Evolutionary conservation across 2,888 invertebrate genomes (phyloP), one percentile per base, ranked within the genome.

Genomic region (Apeira syringaria): DNA sequence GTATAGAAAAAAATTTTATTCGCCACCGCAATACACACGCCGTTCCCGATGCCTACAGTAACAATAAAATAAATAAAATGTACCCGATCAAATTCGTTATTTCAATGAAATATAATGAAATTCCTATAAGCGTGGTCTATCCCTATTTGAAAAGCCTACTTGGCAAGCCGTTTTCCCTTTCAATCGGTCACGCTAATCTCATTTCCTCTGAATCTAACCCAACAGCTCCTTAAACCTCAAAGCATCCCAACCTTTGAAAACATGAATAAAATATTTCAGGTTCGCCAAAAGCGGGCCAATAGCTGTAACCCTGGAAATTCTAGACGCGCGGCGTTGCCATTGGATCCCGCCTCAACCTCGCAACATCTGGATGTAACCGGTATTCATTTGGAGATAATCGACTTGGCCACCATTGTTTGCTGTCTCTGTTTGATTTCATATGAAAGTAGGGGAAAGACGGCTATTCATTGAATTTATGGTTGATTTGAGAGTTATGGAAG

Each of bases 381-480:
- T 80, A 77, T 77, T 75, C 77, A 83, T 82, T 81, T 74, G 70
- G 57, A 69, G 71, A 74, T 79, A 79, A 79, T 80, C 67, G 74
- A 56, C 42, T 32, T 41, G 44, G n/a, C 28, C 26, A 20, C 39
- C 45, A 38, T 28, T 42, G 34, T 44, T 27, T 34, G 31, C 10
- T 24, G 24, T 40, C 42, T 40, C 32, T 41, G 22, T 48, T 29
- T 27, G 29, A 20, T 29, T 10, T 2, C 5, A n/a, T 31, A 5
- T 15, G 5, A 8, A n/a, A 1, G 22, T 10, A 18, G 24, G 30
- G 5, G 41, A 44, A 7, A 11, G 11, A n/a, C 11, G 35, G 20
- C 15, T 25, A 20, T 42, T 38, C 22, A 15, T 18, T 30, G 27
- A 12, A 26, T 34, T 25, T 33, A 18, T 28, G 15, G 11, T 40